Base-by-base conservation (phyloP, 1,140 invertebrate genomes). In the Coboldia fuscipes region DNA sequence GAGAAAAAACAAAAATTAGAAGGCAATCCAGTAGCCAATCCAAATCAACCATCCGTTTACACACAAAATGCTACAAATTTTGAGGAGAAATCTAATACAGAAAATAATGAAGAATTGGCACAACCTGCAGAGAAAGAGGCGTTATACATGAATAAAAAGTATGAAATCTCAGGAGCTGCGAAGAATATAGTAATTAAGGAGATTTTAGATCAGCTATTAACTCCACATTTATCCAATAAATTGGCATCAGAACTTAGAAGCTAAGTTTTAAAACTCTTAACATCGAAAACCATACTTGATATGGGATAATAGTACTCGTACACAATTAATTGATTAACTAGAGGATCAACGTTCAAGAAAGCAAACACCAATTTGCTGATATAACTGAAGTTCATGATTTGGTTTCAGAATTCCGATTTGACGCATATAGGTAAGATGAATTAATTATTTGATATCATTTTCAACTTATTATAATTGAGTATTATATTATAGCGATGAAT, bases 241-340 rank as follows among this genome's bases (percentile, higher is more conserved):
- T 61, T 97, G 26, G 56, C 63, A 9, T 66, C 68, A 17, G 68
- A 72, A 5, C 24, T 40, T 13, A 45, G 50, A 35, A 39, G n/a
- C n/a, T n/a, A n/a, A n/a, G 63, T 96, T 33, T 60, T 98, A 24
- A 99, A 99, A 62, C 71, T 80, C 3, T 55, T 99, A 4, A 98
- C 92, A 41, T 90, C 84, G 13, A 99, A 98, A 81, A 50, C 96
- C 96, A 0, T 97, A 97, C 55, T 61, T 98, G 7, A 78, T 99
- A 30, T 97, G 90, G 96, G 83, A 99, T 55, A 98, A 98, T 62
- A 77, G 77, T 0, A 97, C 93, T 0, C 62, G 96, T 41, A 81
- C 78, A 0, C 90, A 99, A 56, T 61, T 99, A 1, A 63, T 68
- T 14, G 90, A 97, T 43, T 89, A 85, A 48, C 60, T 98, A 1